These are phyloP conservation scores for Halesus radiatus DNA, from an alignment of 1,140 invertebrate genomes.

Conservation along the genomic window DNA sequence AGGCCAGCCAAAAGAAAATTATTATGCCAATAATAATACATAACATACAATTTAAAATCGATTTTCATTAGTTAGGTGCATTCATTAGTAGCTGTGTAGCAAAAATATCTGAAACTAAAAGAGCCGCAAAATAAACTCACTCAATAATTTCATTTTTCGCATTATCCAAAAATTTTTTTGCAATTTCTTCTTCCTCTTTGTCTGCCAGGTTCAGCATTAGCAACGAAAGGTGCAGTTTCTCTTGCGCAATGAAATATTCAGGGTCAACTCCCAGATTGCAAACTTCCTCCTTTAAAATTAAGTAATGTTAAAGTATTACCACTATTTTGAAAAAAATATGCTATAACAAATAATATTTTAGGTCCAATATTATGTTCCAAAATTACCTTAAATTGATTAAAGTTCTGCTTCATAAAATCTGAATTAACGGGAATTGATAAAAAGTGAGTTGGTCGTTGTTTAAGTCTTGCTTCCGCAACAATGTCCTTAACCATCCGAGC, in stretches of 20 bases:
- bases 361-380: not conserved
- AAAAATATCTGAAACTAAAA: too few species aligned
- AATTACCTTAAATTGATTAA: slow-evolving; percentile 15
- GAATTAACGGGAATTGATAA: slow-evolving; percentile 22
- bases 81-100: too few species aligned
- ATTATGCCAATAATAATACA: too few species aligned
- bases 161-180: slow-evolving; percentile 44
- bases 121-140: slow-evolving; percentile 15
- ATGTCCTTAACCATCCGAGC: not conserved
- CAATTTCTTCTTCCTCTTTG: slow-evolving; percentile 47
- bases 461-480: not conserved
- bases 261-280: slow-evolving; percentile 34
- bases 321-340: too few species aligned
- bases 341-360: too few species aligned
- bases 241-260: slow-evolving; percentile 41
- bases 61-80: too few species aligned
- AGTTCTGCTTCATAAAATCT: slow-evolving; percentile 12
- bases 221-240: slow-evolving; percentile 53
- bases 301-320: too few species aligned
- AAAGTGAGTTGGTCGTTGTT: slow-evolving; percentile 16
- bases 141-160: slow-evolving; percentile 51
- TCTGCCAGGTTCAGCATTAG: slow-evolving; percentile 48
- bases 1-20: too few species aligned
- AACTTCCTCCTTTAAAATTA: slow-evolving; percentile 43
- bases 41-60: too few species aligned